Base-by-base conservation (phyloP, 2,888 invertebrate species). In the Alsophila aescularia region DNA sequence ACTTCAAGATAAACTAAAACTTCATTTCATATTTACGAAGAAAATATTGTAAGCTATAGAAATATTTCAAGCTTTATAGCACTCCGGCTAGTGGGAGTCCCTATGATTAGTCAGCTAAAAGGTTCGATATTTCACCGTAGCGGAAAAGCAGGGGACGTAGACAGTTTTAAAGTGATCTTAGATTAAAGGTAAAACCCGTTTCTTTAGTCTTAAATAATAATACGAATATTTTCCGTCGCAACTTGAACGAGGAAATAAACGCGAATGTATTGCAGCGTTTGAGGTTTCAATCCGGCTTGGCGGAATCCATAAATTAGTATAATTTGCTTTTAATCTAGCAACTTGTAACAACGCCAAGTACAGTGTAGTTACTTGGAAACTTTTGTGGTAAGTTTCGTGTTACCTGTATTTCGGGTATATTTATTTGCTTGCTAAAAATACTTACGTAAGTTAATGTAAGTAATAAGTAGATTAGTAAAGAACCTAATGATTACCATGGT, bases 211-310 rank as follows among this genome's bases (percentile, higher is more conserved):
- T 1, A 8, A n/a, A n/a, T n/a, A n/a, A n/a, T n/a, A n/a, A n/a
- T n/a, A n/a, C n/a, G n/a, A n/a, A n/a, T n/a, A n/a, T n/a, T n/a
- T n/a, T n/a, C n/a, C n/a, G n/a, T n/a, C n/a, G n/a, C n/a, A n/a
- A n/a, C n/a, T n/a, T 27, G 2, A 27, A 32, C 12, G 32, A n/a
- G n/a, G 13, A 32, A 3, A 0, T 13, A 0, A 31, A 62, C 66
- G 76, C 71, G 72, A 72, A 67, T 69, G 69, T 75, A 68, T 73
- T 70, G n/a, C 72, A 63, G 69, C 75, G 74, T 77, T 78, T 74
- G 76, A 72, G 77, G 73, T 78, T 75, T 68, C 63, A 56, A 67
- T 69, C 70, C 59, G 60, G 70, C 66, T 62, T 66, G 67, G 67
- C 66, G 64, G 68, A 64, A 66, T 58, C 52, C 67, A 61, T 70